A percentile compares a stretch with the other conserved stretches of the same genome.
These are phyloP conservation scores for Meriones psammophilus DNA, from an alignment of 2,797 vertebrate species.

Conservation along the genomic window DNA sequence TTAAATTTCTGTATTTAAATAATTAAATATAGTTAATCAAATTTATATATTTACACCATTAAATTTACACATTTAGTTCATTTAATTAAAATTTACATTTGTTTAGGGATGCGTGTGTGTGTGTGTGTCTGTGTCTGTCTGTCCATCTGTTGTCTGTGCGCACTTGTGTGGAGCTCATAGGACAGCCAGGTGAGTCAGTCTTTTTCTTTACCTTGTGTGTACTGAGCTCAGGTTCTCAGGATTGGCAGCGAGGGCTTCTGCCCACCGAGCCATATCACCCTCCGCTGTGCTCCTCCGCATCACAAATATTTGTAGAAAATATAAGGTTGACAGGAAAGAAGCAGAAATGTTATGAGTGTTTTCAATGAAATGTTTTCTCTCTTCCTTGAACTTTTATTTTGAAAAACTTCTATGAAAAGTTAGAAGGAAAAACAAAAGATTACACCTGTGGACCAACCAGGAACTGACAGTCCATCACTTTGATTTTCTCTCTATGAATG, in stretches of 20 bases:
- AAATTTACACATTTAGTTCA: neutral
- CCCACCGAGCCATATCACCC: too few relatives aligned
- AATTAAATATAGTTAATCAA: neutral
- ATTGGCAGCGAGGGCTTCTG: too few relatives aligned
- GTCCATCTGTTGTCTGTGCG: neutral
- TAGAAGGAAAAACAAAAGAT: neutral
- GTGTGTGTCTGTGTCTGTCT: neutral
- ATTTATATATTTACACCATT: neutral
- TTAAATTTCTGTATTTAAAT: neutral
- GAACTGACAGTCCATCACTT: slow-evolving; percentile 12
- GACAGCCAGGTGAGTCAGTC: too few relatives aligned
- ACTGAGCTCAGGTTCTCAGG: neutral
- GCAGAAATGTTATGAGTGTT: neutral
- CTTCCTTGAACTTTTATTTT: slow-evolving; percentile 28
- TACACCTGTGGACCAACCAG: neutral
- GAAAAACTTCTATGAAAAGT: neutral
- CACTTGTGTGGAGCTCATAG: neutral
- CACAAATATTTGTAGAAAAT: slow-evolving; percentile 18
- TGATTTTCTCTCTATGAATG: neutral
- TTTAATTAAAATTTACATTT: neutral
- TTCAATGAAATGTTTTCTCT: neutral
- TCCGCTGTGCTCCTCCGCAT: neutral
- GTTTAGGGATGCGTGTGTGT: neutral
- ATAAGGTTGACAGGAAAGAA: neutral
- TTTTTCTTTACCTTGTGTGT: neutral